Conservation (phyloP, 2,797 vertebrate species). For the Myotis planiceps region DNA sequence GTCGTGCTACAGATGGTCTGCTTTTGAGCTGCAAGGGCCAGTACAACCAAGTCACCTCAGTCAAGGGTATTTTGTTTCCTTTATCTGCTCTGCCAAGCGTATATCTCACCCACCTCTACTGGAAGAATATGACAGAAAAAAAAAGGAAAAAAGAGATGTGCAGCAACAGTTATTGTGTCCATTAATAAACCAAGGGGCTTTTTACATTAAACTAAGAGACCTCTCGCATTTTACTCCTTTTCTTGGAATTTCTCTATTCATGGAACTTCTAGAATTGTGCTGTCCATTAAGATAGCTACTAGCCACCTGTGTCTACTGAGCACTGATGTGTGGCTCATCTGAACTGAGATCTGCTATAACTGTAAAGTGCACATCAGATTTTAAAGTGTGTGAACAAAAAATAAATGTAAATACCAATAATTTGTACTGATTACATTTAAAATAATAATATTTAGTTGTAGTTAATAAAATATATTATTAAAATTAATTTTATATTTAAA, state of each 20-base stretch:
- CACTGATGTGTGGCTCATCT: background rate
- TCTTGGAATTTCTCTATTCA: background rate
- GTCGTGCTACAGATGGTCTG: background rate
- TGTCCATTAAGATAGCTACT: background rate
- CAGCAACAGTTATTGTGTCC: background rate
- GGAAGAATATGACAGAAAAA: background rate
- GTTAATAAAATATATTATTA: background rate
- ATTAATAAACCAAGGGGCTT: background rate
- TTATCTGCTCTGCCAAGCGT: background rate
- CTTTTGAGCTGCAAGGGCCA: background rate
- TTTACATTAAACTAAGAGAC: background rate
- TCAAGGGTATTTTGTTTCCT: background rate
- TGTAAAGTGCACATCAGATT: background rate
- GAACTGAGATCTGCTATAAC: background rate
- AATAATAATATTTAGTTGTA: background rate
- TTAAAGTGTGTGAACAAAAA: background rate
- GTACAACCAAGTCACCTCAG: background rate
- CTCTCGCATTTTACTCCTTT: background rate
- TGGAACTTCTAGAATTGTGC: background rate
- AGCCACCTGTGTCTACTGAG: background rate
- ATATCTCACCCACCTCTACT: background rate
- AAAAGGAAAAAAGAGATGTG: background rate
- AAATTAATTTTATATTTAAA: constrained; percentile 5
- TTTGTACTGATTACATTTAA: background rate
- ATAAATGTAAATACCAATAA: background rate